Conservation (phyloP, 2,888 invertebrate genomes). For the Melanostoma scalare region DNA sequence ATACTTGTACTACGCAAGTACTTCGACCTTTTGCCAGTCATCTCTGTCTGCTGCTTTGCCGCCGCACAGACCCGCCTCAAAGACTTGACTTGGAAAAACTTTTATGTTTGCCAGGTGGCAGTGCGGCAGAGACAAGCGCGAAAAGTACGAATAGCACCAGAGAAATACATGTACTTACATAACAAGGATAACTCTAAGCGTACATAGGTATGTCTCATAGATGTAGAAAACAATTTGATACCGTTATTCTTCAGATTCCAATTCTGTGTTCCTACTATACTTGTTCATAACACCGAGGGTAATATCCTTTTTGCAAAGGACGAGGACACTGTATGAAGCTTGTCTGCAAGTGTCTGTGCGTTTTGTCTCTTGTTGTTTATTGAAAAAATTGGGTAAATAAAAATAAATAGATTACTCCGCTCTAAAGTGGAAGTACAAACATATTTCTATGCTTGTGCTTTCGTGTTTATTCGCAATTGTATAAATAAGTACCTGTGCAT, state of each 20-base stretch:
- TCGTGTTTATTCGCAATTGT: neutral
- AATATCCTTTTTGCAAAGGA: constrained; percentile 39
- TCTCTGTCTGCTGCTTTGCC: constrained; percentile 42
- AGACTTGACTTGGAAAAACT: constrained; percentile 19
- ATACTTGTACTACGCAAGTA: constrained; percentile 24
- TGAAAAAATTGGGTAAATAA: constrained; percentile 63
- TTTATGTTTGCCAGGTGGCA: constrained; percentile 20
- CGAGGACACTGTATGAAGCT: constrained; percentile 9
- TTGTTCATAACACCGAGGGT: constrained; percentile 16
- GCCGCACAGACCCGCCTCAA: neutral
- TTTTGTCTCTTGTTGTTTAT: constrained; percentile 48
- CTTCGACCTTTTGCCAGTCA: constrained; percentile 53
- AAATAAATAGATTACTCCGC: constrained; percentile 43
- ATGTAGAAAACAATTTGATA: constrained; percentile 36
- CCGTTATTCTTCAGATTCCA: constrained; percentile 29
- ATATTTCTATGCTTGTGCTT: constrained; percentile 25
- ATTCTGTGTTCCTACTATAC: constrained; percentile 20
- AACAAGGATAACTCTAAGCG: constrained; percentile 29
- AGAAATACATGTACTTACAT: constrained; percentile 19
- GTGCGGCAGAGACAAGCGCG: neutral
- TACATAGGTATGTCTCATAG: constrained; percentile 20
- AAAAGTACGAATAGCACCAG: constrained; percentile 2
- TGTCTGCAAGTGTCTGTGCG: constrained; percentile 19
- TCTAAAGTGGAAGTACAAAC: constrained; percentile 45
- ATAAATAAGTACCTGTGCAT: constrained; percentile 4